phyloP scores from a whole-genome alignment of 2,888 invertebrate genomes.

The Zonitis immaculata region DNA sequence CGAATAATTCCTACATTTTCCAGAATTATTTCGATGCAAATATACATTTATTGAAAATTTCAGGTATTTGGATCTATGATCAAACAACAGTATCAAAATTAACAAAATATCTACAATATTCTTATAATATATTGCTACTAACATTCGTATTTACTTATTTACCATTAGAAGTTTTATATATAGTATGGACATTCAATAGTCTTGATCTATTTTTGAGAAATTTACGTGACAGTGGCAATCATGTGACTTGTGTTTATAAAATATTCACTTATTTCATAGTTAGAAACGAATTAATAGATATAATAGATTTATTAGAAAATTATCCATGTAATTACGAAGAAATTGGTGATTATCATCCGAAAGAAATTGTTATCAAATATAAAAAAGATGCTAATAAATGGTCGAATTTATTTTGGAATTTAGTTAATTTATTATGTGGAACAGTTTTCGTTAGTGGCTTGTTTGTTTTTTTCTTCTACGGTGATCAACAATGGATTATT shows the following conservation, averaged over 20 bases:
- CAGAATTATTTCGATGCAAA: constrained; percentile 18
- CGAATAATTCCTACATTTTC: background rate
- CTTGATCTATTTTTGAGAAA: constrained; percentile 12
- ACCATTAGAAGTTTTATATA: constrained; percentile 14
- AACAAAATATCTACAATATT: constrained; percentile 7
- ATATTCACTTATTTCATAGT: constrained; percentile 15
- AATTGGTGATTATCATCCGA: constrained; percentile 11
- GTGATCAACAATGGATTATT: constrained; percentile 11
- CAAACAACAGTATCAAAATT: background rate
- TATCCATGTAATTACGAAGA: constrained; percentile 14
- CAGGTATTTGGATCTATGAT: constrained; percentile 19
- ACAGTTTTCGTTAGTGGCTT: constrained; percentile 17
- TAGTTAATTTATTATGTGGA: constrained; percentile 17
- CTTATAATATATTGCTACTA: constrained; percentile 16
- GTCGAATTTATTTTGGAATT: constrained; percentile 16
- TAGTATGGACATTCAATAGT: constrained; percentile 10
- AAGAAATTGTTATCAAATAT: constrained; percentile 9
- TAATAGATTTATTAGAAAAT: constrained; percentile 11
- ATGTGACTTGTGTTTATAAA: constrained; percentile 15
- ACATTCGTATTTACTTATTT: constrained; percentile 15
- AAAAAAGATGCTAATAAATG: constrained; percentile 17
- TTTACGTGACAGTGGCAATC: constrained; percentile 21
- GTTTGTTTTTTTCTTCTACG: constrained; percentile 13
- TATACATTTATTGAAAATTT: constrained; percentile 10
- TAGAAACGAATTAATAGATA: constrained; percentile 11